Evolutionary conservation across 2,113 vertebrate genomes (phyloP).

Genomic region (Cinclus mexicanus): DNA sequence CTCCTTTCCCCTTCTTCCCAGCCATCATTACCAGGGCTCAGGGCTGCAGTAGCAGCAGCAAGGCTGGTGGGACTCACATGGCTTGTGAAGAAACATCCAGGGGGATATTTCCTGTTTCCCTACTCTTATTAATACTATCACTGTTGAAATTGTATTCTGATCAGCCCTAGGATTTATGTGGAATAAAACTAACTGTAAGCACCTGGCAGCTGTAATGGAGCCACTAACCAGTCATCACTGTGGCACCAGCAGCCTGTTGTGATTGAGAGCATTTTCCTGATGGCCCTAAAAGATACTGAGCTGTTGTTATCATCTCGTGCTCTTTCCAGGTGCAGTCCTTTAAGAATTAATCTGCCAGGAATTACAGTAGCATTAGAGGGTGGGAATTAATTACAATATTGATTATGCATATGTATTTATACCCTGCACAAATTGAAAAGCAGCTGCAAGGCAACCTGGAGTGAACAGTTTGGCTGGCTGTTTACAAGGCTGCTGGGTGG

Average conservation of each 20-base stretch:
- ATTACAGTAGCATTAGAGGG: constrained; percentile 58
- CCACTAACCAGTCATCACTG: background rate
- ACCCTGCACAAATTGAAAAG: constrained; percentile 41
- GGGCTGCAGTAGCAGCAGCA: background rate
- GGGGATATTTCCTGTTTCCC: background rate
- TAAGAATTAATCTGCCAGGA: constrained; percentile 41
- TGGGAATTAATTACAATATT: constrained; percentile 36
- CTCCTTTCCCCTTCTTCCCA: background rate
- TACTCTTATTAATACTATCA: background rate
- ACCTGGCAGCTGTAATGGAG: background rate
- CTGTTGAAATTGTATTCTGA: background rate
- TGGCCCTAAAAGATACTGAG: constrained; percentile 5
- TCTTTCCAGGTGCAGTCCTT: constrained; percentile 40
- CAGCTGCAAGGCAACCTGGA: constrained; percentile 57
- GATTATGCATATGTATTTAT: constrained; percentile 67
- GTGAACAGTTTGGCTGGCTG: constrained; percentile 69
- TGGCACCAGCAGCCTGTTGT: background rate
- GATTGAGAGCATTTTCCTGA: constrained; percentile 31
- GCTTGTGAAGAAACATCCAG: background rate
- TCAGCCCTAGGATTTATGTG: background rate
- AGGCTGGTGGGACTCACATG: fast-evolving
- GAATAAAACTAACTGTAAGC: background rate
- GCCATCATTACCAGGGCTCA: fast-evolving
- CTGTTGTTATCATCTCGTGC: background rate
- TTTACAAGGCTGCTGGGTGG: constrained; percentile 72